Conservation (phyloP, 1,140 invertebrate genomes). For the Zophobas morio region DNA sequence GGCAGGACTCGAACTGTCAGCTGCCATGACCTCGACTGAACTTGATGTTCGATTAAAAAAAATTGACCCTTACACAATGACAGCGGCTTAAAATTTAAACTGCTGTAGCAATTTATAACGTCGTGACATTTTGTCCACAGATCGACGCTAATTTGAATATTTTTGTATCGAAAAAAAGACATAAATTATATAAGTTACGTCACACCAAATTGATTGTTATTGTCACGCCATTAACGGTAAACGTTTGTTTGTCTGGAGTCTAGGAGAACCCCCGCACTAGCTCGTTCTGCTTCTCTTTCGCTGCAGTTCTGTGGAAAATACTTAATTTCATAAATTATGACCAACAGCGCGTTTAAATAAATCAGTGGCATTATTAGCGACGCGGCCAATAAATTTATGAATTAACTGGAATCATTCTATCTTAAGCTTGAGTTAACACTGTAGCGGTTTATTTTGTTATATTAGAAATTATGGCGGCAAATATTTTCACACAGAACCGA, state of each 20-base stretch:
- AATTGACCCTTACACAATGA: conserved; percentile 39
- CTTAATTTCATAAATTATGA: conserved; percentile 41
- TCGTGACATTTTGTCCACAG: conserved; percentile 40
- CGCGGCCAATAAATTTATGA: conserved; percentile 34
- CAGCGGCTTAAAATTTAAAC: conserved; percentile 20
- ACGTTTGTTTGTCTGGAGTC: conserved; percentile 1
- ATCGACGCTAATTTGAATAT: conserved; percentile 32
- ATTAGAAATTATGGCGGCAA: conserved; percentile 27
- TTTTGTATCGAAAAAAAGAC: conserved; percentile 19
- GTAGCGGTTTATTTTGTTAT: conserved; percentile 23
- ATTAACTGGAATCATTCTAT: conserved; percentile 23
- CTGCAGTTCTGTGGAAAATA: conserved; percentile 13
- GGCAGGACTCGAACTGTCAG: conserved; percentile 17
- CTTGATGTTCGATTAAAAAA: conserved; percentile 16
- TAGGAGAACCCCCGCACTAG: conserved; percentile 15
- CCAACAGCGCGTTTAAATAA: conserved; percentile 12
- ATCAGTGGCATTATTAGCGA: conserved; percentile 35
- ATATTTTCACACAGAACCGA: conserved; percentile 3
- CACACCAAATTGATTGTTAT: conserved; percentile 40
- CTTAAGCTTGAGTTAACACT: conserved; percentile 26
- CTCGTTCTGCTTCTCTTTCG: background rate
- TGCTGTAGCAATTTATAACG: conserved; percentile 25
- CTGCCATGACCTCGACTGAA: conserved; percentile 27
- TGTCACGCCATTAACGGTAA: conserved; percentile 29
- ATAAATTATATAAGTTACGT: conserved; percentile 31